phyloP scores from a whole-genome alignment of 2,113 vertebrate genomes.

The Xenopus borealis region DNA sequence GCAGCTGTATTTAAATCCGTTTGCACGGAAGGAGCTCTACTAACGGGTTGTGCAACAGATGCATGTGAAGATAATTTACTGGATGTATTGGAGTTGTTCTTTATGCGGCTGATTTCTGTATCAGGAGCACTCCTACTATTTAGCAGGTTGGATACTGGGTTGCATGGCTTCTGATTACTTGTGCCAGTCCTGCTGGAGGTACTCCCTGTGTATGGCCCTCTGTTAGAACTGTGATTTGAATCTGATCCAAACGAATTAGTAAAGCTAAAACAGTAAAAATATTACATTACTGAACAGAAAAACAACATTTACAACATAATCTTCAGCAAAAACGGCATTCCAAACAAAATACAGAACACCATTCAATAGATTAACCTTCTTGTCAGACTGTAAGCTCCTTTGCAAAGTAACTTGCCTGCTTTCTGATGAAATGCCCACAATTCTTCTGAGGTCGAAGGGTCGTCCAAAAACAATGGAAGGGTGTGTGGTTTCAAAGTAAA shows the following conservation, averaged over 20 bases:
- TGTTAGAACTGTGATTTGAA: slow-evolving; percentile 70
- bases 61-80: slow-evolving; percentile 74
- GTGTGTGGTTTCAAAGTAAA: slow-evolving; percentile 87
- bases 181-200: slow-evolving; percentile 63
- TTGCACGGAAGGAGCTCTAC: slow-evolving; percentile 60
- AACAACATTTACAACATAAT: too few species aligned
- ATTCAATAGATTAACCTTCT: too few species aligned
- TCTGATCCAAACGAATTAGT: slow-evolving; percentile 77
- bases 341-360: too few species aligned
- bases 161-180: slow-evolving; percentile 73
- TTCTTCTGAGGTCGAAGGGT: slow-evolving; percentile 97
- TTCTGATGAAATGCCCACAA: slow-evolving; percentile 90
- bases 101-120: slow-evolving; percentile 72
- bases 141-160: slow-evolving; percentile 62
- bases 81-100: slow-evolving; percentile 61
- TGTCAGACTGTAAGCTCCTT: too few species aligned
- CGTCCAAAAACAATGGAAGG: slow-evolving; percentile 86
- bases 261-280: slow-evolving; percentile 74
- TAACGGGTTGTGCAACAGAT: slow-evolving; percentile 59
- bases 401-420: slow-evolving; percentile 77
- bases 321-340: too few species aligned
- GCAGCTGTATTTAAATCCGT: slow-evolving; percentile 61
- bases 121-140: slow-evolving; percentile 70
- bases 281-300: too few species aligned
- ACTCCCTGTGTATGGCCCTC: slow-evolving; percentile 74